Conservation (phyloP, 2,113 vertebrate genomes). For the Platycercus adscitus region DNA sequence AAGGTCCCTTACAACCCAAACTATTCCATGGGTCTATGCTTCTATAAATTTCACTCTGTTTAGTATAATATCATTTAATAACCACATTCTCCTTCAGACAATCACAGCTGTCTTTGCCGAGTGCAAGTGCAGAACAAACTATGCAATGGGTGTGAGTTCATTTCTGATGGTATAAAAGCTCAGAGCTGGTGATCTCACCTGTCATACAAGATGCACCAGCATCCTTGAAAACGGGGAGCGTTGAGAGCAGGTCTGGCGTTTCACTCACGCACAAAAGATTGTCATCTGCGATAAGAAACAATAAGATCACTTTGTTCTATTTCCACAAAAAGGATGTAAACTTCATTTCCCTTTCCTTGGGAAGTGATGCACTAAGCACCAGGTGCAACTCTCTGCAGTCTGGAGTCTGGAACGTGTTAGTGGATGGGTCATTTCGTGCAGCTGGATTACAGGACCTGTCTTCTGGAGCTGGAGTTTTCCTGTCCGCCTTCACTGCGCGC, state of each 20-base stretch:
- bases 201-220: not conserved
- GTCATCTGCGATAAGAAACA: accelerated
- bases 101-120: not conserved
- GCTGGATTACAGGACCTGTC: accelerated
- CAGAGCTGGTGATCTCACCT: not conserved
- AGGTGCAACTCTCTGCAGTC: not conserved
- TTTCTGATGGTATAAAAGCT: not conserved
- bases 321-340: not conserved
- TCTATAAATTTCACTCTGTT: not conserved
- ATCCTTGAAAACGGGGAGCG: accelerated
- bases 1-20: not conserved
- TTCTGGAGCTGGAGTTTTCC: not conserved
- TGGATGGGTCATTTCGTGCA: accelerated
- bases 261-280: not conserved
- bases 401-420: accelerated
- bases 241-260: not conserved
- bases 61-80: not conserved
- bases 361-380: not conserved
- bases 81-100: not conserved
- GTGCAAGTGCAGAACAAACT: not conserved
- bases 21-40: not conserved
- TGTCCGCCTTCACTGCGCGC: accelerated
- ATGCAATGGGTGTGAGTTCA: not conserved
- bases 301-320: not conserved
- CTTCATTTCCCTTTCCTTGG: not conserved